A percentile compares a stretch with the other conserved stretches of the same genome.
These are phyloP conservation scores for Nasua narica DNA, from an alignment of 2,797 vertebrate species.

Conservation along the genomic window DNA sequence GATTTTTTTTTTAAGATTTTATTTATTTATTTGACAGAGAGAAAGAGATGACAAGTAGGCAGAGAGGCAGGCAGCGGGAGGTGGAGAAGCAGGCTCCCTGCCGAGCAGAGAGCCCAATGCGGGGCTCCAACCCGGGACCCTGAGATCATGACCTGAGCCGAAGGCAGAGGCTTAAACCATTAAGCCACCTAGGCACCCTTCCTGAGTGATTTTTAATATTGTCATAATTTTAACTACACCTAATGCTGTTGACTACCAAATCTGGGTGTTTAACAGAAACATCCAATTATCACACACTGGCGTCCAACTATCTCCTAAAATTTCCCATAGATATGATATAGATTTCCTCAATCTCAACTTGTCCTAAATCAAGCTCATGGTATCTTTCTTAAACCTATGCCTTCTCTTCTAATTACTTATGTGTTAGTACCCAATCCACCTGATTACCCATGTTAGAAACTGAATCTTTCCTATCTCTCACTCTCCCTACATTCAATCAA, in stretches of 20 bases:
- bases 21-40: too few relatives aligned
- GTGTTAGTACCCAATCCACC: not conserved
- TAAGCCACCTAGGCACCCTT: not conserved
- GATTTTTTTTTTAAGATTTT: too few relatives aligned
- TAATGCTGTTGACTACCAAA: not conserved
- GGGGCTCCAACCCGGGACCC: too few relatives aligned
- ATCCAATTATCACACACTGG: not conserved
- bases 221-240: not conserved
- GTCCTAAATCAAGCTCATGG: not conserved
- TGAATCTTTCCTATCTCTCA: not conserved
- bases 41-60: too few relatives aligned
- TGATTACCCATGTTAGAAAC: not conserved
- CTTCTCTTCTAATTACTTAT: not conserved
- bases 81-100: too few relatives aligned
- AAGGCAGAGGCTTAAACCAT: too few relatives aligned
- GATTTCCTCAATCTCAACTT: not conserved
- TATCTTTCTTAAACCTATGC: not conserved
- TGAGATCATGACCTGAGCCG: too few relatives aligned
- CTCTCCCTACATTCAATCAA: not conserved
- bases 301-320: not conserved
- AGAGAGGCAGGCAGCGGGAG: too few relatives aligned
- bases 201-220: slow-evolving; percentile 14
- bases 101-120: too few relatives aligned
- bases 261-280: not conserved
- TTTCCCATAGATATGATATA: not conserved